Base-by-base conservation (phyloP, 2,888 invertebrate species). In the Phyllotreta striolata region DNA sequence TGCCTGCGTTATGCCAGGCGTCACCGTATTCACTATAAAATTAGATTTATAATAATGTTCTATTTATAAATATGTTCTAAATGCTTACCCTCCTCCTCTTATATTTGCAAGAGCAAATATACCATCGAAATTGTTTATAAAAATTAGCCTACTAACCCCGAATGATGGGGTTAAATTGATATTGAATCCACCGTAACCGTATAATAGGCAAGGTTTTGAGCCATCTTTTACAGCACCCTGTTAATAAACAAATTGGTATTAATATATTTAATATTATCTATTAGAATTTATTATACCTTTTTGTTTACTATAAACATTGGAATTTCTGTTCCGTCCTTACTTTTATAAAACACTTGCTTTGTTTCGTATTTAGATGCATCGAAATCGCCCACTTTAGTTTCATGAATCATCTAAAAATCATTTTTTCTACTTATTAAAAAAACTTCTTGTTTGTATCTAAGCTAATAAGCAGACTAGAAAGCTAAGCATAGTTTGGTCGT, bases 131-230 rank as follows among this genome's bases (percentile, higher is more conserved):
- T 95, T 89, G 76, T 95, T 91, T 78, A 98, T 90, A 80, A 96
- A 96, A 69, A 96, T 89, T 38, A 97, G 82, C 59, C 95, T 86
- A 9, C 91, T 90, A 35, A 96, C 89, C 73, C 93, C 92, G 84
- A 98, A 99, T 55, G 88, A 87, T 4, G 98, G 98, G 78, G 92
- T 91, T 70, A 97, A 85, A 79, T 93, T 92, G 72, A 95, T 89
- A 83, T 96, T 97, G 82, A 99, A 99, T 0, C 98, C 98, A 59
- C 98, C 98, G 81, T 98, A 98, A 10, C 97, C 98, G 81, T 98
- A 98, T 39, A 99, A 83, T 49, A 97, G 84, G 67, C 93, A 91
- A 0, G 97, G 95, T 77, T 87, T 88, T n/a, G 86, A 83, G 3
- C 91, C 89, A 81, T 93, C 88, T 67, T 82, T 82, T 5, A 84